Evolutionary conservation across 2,113 vertebrate species (phyloP).

Genomic region (Struthidea cinerea): DNA sequence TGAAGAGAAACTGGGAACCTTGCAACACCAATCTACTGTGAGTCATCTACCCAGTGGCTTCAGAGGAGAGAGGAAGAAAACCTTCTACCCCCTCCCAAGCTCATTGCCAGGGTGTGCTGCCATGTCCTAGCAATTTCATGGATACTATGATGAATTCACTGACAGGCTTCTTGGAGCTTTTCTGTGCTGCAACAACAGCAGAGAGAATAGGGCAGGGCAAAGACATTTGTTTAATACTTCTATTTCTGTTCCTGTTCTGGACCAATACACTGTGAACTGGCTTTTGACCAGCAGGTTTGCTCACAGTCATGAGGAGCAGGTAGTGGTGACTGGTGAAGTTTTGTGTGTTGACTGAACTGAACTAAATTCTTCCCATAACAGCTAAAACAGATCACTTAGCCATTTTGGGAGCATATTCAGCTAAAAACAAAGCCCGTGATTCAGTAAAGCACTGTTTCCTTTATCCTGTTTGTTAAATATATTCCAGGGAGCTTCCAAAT

Average conservation of each 20-base stretch:
- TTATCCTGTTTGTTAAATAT: background rate
- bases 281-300: background rate
- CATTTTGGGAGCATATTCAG: background rate
- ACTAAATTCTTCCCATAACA: background rate
- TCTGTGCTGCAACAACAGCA: background rate
- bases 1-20: background rate
- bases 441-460: background rate
- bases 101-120: background rate
- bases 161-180: background rate
- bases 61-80: background rate
- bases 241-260: background rate
- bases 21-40: background rate
- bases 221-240: background rate
- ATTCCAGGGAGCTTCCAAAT: background rate
- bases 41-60: background rate
- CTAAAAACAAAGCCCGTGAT: background rate
- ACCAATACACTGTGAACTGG: background rate
- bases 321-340: background rate
- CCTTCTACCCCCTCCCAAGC: no score
- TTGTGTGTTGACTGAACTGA: background rate
- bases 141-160: background rate
- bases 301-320: background rate
- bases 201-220: background rate
- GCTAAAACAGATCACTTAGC: background rate
- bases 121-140: background rate